Percentiles rank a stretch among this genome's conserved stretches.
phyloP scores from a whole-genome alignment of 2,797 vertebrate species.

The Margarornis squamiger region DNA sequence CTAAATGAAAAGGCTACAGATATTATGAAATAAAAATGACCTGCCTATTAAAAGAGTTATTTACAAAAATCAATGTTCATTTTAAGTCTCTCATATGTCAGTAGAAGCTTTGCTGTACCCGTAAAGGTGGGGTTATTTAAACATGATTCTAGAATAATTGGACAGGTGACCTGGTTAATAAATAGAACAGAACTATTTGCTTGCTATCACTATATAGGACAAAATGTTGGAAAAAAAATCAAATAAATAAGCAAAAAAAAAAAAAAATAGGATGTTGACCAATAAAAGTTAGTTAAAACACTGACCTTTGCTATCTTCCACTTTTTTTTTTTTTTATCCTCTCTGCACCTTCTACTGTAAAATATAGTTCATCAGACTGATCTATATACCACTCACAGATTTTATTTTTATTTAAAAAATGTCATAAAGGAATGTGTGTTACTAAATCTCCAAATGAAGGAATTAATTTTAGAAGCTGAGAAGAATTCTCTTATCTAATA shows the following conservation, averaged over 20 bases:
- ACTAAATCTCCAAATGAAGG: neutral
- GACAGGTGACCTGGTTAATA: neutral
- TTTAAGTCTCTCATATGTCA: neutral
- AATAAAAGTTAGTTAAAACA: neutral
- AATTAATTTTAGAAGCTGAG: neutral
- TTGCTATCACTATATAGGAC: neutral
- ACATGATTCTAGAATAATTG: neutral
- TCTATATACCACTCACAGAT: neutral
- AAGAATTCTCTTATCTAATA: neutral
- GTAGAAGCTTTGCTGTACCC: neutral
- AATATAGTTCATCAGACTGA: neutral
- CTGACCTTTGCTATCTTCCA: neutral
- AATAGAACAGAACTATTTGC: neutral
- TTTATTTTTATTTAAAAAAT: neutral
- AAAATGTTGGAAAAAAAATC: neutral
- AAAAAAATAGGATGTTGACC: neutral
- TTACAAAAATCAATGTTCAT: neutral
- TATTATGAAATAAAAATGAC: conserved; percentile 2
- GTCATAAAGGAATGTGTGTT: neutral
- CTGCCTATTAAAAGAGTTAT: neutral
- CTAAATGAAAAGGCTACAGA: neutral
- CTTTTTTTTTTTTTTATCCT: neutral
- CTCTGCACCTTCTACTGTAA: neutral
- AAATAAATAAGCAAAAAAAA: neutral
- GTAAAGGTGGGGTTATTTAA: neutral